These are phyloP conservation scores for Arion vulgaris DNA, from an alignment of 1,140 invertebrate species.

Conservation along the genomic window DNA sequence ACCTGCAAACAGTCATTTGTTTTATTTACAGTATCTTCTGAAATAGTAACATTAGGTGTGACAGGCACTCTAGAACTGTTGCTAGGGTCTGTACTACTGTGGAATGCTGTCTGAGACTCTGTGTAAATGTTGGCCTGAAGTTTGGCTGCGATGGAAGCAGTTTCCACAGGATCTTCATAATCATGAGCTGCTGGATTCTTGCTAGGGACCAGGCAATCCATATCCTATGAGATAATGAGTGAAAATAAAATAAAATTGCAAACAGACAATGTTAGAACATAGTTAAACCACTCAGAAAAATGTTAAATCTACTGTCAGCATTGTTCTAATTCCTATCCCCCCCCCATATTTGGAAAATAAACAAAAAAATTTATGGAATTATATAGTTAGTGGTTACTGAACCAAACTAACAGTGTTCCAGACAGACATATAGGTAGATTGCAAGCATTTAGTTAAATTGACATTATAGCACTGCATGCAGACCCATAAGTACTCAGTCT, in stretches of 20 bases:
- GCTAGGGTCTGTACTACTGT: neutral
- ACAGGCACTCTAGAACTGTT: no score
- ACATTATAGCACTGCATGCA: no score
- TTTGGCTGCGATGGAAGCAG: neutral
- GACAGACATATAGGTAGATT: no score
- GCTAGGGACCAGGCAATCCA: neutral
- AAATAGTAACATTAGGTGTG: neutral
- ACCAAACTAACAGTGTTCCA: no score
- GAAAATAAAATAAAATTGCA: neutral
- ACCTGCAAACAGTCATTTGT: neutral
- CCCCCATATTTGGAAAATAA: no score
- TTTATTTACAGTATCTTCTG: neutral
- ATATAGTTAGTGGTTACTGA: no score
- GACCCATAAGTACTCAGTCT: no score
- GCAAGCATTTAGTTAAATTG: no score
- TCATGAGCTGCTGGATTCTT: slow-evolving; percentile 8
- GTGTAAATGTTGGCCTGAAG: neutral
- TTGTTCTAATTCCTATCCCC: no score
- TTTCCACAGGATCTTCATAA: slow-evolving; percentile 32
- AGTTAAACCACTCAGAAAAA: neutral
- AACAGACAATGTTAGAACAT: neutral
- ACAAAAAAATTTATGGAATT: no score
- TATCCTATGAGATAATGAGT: neutral
- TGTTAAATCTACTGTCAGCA: no score
- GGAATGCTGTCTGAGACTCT: neutral